These are phyloP conservation scores for Lutjanus argentimaculatus DNA, from an alignment of 2,797 vertebrate genomes.

Conservation along the genomic window DNA sequence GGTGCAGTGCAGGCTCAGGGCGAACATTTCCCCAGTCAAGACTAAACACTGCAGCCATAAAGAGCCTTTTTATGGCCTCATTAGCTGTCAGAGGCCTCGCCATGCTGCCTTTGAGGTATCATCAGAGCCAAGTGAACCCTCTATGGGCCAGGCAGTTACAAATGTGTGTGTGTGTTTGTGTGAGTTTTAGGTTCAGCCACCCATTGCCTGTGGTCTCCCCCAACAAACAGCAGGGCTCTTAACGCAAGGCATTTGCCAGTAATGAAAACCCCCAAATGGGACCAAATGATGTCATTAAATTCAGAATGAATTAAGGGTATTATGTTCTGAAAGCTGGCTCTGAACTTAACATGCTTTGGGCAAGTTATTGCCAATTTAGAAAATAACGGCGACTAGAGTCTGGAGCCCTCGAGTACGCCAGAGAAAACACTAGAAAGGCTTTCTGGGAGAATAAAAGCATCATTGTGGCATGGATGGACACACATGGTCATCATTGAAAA, in stretches of 20 bases:
- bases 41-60: slow-evolving; percentile 82
- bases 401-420: slow-evolving; percentile 63
- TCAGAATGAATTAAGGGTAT: slow-evolving; percentile 82
- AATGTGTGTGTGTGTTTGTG: slow-evolving; percentile 45
- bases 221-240: slow-evolving; percentile 70
- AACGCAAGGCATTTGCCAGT: slow-evolving; percentile 76
- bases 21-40: slow-evolving; percentile 80
- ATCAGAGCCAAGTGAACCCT: slow-evolving; percentile 75
- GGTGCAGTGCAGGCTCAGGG: slow-evolving; percentile 69
- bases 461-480: slow-evolving; percentile 71
- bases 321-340: slow-evolving; percentile 80
- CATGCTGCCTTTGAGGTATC: slow-evolving; percentile 81
- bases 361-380: slow-evolving; percentile 82
- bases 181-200: slow-evolving; percentile 59
- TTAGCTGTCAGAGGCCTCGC: slow-evolving; percentile 82
- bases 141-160: slow-evolving; percentile 62
- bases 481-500: slow-evolving; percentile 72
- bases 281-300: slow-evolving; percentile 84
- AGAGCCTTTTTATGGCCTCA: slow-evolving; percentile 84
- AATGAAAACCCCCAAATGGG: slow-evolving; percentile 78
- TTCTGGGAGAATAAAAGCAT: slow-evolving; percentile 79
- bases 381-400: slow-evolving; percentile 74
- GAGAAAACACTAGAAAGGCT: slow-evolving; percentile 75
- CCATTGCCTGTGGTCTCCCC: slow-evolving; percentile 75
- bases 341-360: slow-evolving; percentile 73